Conservation (phyloP, 37 sponge, comb jelly and placozoan genomes). For the Bolinopsis microptera region DNA sequence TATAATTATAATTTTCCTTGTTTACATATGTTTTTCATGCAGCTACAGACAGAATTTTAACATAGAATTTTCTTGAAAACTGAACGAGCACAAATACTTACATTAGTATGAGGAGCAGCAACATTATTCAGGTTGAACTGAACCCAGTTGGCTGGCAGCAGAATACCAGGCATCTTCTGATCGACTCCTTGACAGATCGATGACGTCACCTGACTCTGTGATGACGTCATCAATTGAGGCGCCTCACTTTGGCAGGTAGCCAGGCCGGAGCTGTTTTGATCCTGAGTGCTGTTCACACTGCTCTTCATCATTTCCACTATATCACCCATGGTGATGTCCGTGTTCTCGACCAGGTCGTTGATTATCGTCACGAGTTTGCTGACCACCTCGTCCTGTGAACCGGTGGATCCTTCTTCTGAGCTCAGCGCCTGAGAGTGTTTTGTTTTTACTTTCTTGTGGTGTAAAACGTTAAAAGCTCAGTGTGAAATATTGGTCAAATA, state of each 20-base stretch:
- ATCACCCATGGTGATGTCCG: constrained; percentile 17
- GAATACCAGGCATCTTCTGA: background rate
- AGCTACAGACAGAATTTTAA: no score
- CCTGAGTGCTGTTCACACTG: constrained; percentile 5
- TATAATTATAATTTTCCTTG: no score
- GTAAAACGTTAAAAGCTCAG: no score
- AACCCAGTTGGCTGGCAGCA: constrained; percentile 8
- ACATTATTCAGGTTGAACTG: constrained; percentile 9
- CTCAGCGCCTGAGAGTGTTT: constrained; percentile 16
- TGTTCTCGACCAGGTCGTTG: constrained; percentile 50
- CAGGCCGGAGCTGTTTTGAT: background rate
- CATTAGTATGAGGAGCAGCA: background rate
- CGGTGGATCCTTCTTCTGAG: background rate
- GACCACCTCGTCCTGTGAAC: constrained; percentile 20
- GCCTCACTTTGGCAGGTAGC: background rate
- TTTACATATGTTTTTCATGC: no score
- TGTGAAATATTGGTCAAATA: no score
- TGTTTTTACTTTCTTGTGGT: background rate
- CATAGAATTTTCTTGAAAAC: no score
- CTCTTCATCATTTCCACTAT: constrained; percentile 39
- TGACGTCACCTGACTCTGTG: background rate
- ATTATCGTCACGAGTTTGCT: constrained; percentile 52
- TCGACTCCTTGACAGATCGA: background rate
- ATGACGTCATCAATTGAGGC: background rate
- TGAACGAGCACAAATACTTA: no score